Percentiles rank a stretch among this genome's conserved stretches.
These are phyloP conservation scores for Leucoraja erinaceus DNA, from an alignment of 2,113 vertebrate genomes.

Conservation along the genomic window DNA sequence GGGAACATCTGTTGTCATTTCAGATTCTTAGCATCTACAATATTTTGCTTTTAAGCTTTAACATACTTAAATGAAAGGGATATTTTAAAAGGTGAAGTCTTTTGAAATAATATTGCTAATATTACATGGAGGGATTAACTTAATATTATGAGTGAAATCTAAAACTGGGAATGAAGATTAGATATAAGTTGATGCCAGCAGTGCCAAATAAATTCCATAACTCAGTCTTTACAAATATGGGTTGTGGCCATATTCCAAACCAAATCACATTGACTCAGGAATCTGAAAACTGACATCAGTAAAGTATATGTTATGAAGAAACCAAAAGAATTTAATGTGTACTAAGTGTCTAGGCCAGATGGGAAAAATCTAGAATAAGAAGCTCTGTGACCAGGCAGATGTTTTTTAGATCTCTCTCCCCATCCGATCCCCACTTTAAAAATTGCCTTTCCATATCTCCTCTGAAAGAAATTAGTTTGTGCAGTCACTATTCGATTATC, in stretches of 20 bases:
- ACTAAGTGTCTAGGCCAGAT: neutral
- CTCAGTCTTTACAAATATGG: neutral
- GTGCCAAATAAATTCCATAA: neutral
- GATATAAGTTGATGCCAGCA: neutral
- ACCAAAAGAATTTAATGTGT: constrained; percentile 5
- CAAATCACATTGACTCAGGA: neutral
- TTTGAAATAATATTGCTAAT: too few relatives aligned
- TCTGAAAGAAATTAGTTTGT: too few relatives aligned
- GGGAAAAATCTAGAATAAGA: neutral
- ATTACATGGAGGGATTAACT: too few relatives aligned
- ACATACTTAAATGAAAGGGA: too few relatives aligned
- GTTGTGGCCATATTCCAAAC: neutral
- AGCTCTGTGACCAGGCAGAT: neutral
- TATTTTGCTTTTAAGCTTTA: neutral
- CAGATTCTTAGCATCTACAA: too few relatives aligned
- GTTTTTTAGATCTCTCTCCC: neutral
- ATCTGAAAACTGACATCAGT: neutral
- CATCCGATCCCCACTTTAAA: neutral
- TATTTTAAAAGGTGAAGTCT: too few relatives aligned
- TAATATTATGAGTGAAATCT: neutral
- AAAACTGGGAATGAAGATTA: neutral
- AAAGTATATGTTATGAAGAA: constrained; percentile 3
- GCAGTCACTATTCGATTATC: too few relatives aligned
- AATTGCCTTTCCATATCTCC: neutral
- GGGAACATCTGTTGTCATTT: too few relatives aligned